Base-by-base conservation (phyloP, 2,113 vertebrate species). In the Notothenia coriiceps region DNA sequence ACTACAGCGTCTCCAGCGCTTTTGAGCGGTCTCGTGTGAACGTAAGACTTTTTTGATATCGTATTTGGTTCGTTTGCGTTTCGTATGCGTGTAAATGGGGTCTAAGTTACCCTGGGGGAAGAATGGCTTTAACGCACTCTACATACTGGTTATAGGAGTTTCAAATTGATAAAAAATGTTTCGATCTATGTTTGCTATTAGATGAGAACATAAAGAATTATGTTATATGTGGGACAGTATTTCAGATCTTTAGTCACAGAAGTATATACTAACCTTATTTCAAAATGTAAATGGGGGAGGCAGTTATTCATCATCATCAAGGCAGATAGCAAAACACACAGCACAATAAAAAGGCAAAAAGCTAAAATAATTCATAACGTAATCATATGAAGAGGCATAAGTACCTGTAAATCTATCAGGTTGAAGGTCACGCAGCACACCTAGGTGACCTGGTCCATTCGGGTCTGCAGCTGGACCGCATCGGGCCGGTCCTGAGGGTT, bases 401-500 rank as follows among this genome's bases (percentile, higher is more conserved):
- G 10, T 76, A 90, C 82, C 89, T 89, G 82, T 65, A 47, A 59
- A 35, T 67, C 46, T 29, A 9, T 70, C n/a, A 43, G 46, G 60
- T 22, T 17, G 50, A 50, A 46, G 51, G 68, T 92, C 88, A 94
- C 10, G 83, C 74, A 8, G 90, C 79, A 50, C 92, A 97, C 46
- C 94, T 40, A 40, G 35, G 35, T 97, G 88, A 98, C 96, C 92
- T 95, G 95, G 94, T 96, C 96, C 96, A 98, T 96, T 73, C 98
- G 91, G 88, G 94, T 93, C 93, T 97, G 96, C 86, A 99, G 96
- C 95, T 98, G 96, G 74, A 97, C 95, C 85, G 98, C 97, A 79
- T 97, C 96, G 0, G 98, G 98, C 84, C 97, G 94, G 91, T 99
- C 97, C 94, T 98, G 97, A 1, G 97, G 98, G 92, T 99, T 99